These are phyloP conservation scores for Acromyrmex echinatior DNA, from an alignment of 1,140 invertebrate species.

Conservation along the genomic window DNA sequence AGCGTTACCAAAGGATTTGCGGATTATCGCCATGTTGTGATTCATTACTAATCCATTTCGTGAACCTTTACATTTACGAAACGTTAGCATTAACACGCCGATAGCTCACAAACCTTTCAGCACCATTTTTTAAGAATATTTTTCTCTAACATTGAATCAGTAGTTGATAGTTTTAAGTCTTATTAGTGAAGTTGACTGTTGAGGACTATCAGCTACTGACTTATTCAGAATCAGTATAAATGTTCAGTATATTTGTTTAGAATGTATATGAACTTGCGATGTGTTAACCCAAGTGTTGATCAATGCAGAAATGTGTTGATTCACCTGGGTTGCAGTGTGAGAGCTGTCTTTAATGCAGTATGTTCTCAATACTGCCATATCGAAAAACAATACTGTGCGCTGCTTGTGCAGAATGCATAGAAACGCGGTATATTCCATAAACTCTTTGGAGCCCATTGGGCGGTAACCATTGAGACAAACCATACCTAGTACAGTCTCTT, in stretches of 20 bases:
- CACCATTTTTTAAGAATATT: too few relatives aligned
- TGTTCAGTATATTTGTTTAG: not conserved
- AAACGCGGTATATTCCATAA: slow-evolving; percentile 90
- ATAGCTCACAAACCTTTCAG: too few relatives aligned
- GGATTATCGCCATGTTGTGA: too few relatives aligned
- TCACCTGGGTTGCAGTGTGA: slow-evolving; percentile 76
- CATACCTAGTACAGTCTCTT: slow-evolving; percentile 89
- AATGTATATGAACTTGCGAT: slow-evolving; percentile 44
- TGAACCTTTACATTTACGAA: too few relatives aligned
- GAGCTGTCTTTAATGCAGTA: slow-evolving; percentile 84
- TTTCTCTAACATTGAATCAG: too few relatives aligned
- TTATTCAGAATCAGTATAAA: too few relatives aligned
- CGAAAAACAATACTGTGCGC: slow-evolving; percentile 85
- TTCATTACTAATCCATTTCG: too few relatives aligned
- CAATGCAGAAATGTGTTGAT: slow-evolving; percentile 72
- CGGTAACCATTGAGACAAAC: slow-evolving; percentile 90
- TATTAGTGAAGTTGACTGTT: too few relatives aligned
- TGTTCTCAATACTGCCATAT: slow-evolving; percentile 78
- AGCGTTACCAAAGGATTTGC: too few relatives aligned
- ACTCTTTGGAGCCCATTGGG: slow-evolving; percentile 90
- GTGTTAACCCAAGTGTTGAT: slow-evolving; percentile 68
- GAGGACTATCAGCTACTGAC: too few relatives aligned
- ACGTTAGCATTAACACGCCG: too few relatives aligned
- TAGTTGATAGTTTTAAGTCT: too few relatives aligned
- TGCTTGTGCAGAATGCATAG: slow-evolving; percentile 84